A percentile compares a stretch with the other conserved stretches of the same genome.
Evolutionary conservation across 2,797 vertebrate species (phyloP).

Genomic region (Podarcis lilfordi): DNA sequence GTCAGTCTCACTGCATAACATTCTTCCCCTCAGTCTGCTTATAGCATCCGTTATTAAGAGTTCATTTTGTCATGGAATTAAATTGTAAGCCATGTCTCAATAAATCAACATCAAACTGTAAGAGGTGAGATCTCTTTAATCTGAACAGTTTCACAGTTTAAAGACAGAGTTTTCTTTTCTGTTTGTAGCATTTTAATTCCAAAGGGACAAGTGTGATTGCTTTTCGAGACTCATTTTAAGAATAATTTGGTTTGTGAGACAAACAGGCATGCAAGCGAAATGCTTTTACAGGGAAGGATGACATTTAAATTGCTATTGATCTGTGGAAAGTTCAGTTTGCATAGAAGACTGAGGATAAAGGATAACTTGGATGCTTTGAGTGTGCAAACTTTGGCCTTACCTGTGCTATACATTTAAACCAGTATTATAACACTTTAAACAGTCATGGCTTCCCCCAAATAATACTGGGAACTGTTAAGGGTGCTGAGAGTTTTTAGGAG

Average conservation of each 20-base stretch:
- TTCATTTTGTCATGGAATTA: constrained; percentile 79
- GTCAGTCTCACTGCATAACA: not conserved
- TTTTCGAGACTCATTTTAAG: constrained; percentile 70
- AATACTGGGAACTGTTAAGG: no score
- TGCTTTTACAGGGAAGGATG: constrained; percentile 59
- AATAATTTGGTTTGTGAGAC: constrained; percentile 63
- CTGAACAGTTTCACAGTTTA: constrained; percentile 74
- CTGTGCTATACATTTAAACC: not conserved
- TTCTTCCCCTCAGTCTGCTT: constrained; percentile 53
- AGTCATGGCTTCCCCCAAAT: no score
- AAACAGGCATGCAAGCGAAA: constrained; percentile 55
- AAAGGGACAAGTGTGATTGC: constrained; percentile 63
- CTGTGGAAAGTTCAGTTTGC: constrained; percentile 60
- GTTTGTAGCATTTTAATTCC: constrained; percentile 36
- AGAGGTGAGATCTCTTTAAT: constrained; percentile 78
- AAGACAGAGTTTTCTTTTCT: constrained; percentile 60
- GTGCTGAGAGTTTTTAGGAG: no score
- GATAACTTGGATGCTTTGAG: constrained; percentile 41
- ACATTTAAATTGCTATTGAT: constrained; percentile 75
- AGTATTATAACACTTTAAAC: no score
- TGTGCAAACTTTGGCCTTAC: constrained; percentile 30
- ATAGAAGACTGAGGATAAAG: constrained; percentile 36
- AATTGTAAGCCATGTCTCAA: constrained; percentile 83
- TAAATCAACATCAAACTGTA: constrained; percentile 79
- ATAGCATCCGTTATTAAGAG: constrained; percentile 74